Percentiles rank a stretch among this genome's conserved stretches.
phyloP scores from a whole-genome alignment of 2,113 vertebrate genomes.

The Coptodon rendalli region DNA sequence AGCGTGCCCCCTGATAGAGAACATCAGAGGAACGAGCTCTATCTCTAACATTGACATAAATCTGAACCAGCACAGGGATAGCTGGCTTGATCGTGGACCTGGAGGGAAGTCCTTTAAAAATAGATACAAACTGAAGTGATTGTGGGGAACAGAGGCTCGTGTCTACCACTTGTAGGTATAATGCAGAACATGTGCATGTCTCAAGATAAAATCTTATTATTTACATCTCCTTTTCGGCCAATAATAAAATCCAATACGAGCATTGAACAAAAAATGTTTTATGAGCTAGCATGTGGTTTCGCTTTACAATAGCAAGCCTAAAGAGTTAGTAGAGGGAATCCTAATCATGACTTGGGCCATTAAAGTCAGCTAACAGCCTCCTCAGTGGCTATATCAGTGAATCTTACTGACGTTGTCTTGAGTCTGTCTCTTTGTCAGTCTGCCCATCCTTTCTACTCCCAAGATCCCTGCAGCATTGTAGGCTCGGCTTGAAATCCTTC shows the following conservation, averaged over 20 bases:
- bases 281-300: neutral
- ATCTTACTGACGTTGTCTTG: slow-evolving; percentile 34
- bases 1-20: slow-evolving; percentile 25
- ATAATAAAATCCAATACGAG: neutral
- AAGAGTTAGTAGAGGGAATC: neutral
- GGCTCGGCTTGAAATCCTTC: slow-evolving; percentile 30
- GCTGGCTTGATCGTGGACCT: slow-evolving; percentile 57
- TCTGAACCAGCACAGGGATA: slow-evolving; percentile 46
- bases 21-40: slow-evolving; percentile 46
- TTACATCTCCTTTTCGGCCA: neutral
- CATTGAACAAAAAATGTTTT: neutral
- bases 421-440: slow-evolving; percentile 31
- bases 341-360: neutral
- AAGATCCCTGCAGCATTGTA: slow-evolving; percentile 8
- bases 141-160: slow-evolving; percentile 1
- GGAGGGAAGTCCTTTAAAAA: slow-evolving; percentile 52
- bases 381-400: neutral
- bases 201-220: neutral
- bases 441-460: neutral
- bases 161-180: neutral
- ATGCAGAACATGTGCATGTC: neutral
- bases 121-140: slow-evolving; percentile 41
- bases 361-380: neutral
- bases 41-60: slow-evolving; percentile 52
- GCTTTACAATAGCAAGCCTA: neutral